Conservation (phyloP, 1,140 invertebrate genomes). For the Luehdorfia chinensis region DNA sequence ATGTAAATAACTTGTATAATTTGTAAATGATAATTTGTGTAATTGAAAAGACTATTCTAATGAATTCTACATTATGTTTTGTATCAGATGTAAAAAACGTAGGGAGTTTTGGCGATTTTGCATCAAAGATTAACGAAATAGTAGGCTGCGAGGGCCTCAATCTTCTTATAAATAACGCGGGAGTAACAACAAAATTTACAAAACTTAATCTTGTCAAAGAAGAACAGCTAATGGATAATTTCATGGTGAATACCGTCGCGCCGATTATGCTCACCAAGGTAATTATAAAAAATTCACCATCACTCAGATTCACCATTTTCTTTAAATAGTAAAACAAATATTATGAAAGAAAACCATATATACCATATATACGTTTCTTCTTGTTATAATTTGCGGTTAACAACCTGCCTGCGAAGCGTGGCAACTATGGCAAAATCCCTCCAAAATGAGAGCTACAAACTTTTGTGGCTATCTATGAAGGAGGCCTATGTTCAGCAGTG, state of each 20-base stretch:
- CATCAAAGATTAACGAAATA: constrained; percentile 77
- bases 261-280: constrained; percentile 92
- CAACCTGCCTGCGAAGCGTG: no score
- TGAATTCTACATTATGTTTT: constrained; percentile 6
- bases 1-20: constrained; percentile 24
- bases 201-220: constrained; percentile 83
- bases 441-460: no score
- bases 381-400: no score
- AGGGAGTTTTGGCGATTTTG: constrained; percentile 78
- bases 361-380: no score
- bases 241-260: constrained; percentile 86
- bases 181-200: constrained; percentile 85
- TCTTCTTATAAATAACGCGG: constrained; percentile 92
- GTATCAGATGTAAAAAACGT: constrained; percentile 82
- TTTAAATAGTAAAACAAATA: no score
- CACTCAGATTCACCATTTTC: no score
- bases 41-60: not conserved
- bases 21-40: not conserved
- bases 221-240: constrained; percentile 84
- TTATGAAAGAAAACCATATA: no score
- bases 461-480: no score
- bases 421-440: no score
- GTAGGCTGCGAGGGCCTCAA: constrained; percentile 86
- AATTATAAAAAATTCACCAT: constrained; percentile 21
- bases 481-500: no score